These are phyloP conservation scores for Chaetogeoica ovagalla DNA, from an alignment of 2,888 invertebrate genomes.

Conservation along the genomic window DNA sequence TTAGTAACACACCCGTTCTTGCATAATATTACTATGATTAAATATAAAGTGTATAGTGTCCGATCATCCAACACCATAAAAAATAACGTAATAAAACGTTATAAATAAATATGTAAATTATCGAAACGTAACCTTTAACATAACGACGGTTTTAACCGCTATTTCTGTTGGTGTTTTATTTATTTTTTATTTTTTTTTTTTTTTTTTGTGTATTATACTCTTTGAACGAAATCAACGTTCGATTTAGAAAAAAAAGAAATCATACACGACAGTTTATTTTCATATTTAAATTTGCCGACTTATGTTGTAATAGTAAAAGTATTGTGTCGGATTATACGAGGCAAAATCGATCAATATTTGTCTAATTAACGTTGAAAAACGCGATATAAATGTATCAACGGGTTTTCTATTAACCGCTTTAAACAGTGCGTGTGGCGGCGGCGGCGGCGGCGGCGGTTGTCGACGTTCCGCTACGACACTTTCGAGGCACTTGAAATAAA, in stretches of 20 bases:
- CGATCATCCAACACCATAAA: background rate
- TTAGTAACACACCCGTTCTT: background rate
- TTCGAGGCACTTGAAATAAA: background rate
- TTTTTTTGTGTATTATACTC: too few relatives aligned
- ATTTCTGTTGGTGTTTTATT: background rate
- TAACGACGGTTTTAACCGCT: background rate
- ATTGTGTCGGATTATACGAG: too few relatives aligned
- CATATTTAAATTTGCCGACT: background rate
- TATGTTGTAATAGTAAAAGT: background rate
- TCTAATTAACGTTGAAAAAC: background rate
- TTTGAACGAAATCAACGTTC: background rate
- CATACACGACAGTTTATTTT: background rate
- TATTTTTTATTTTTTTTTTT: background rate
- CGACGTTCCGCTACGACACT: background rate
- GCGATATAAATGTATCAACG: background rate
- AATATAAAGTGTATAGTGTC: background rate
- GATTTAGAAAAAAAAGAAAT: background rate
- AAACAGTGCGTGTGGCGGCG: too few relatives aligned
- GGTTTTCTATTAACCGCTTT: background rate
- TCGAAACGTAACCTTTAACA: slow-evolving; percentile 1
- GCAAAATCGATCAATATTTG: background rate
- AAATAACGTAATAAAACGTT: too few relatives aligned
- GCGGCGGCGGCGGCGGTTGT: too few relatives aligned
- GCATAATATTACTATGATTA: background rate
- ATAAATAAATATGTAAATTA: slow-evolving; percentile 22